A percentile compares a stretch with the other conserved stretches of the same genome.
phyloP scores from a whole-genome alignment of 2,113 vertebrate genomes.

The Cyprinus carpio region DNA sequence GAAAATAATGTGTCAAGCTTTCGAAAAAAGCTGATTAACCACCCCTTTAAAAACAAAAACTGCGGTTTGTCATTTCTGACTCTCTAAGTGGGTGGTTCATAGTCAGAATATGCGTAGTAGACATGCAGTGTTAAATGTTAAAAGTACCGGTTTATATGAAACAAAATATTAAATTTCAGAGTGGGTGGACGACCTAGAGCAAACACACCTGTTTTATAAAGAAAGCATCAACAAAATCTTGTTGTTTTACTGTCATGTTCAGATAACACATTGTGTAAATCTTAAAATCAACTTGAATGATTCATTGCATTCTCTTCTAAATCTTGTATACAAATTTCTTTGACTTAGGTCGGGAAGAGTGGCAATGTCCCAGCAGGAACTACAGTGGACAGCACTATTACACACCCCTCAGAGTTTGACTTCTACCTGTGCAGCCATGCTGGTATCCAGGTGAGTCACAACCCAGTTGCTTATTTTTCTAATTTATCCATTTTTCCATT shows the following conservation, averaged over 20 bases:
- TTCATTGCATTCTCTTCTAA: background rate
- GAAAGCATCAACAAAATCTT: background rate
- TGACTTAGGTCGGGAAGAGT: slow-evolving; percentile 92
- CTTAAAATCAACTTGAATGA: background rate
- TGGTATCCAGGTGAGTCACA: slow-evolving; percentile 90
- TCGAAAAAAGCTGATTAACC: too few relatives aligned
- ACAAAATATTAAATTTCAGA: background rate
- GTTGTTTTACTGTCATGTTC: background rate
- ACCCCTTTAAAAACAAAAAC: background rate
- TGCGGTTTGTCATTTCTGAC: background rate
- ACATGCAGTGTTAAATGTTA: background rate
- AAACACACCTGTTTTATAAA: background rate
- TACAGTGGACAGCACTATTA: slow-evolving; percentile 98
- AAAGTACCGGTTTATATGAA: background rate
- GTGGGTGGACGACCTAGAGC: background rate
- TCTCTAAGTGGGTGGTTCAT: background rate
- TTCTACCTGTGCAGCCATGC: slow-evolving; percentile 99
- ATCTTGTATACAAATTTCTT: background rate
- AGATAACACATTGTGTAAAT: background rate
- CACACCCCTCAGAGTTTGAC: slow-evolving; percentile 97
- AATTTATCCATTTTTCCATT: background rate
- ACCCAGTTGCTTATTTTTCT: background rate
- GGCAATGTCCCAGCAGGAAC: slow-evolving; percentile 98
- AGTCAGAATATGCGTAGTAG: background rate
- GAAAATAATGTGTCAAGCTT: too few relatives aligned